Conservation (phyloP, 2,888 invertebrate genomes). For the Epicampocera succincta region DNA sequence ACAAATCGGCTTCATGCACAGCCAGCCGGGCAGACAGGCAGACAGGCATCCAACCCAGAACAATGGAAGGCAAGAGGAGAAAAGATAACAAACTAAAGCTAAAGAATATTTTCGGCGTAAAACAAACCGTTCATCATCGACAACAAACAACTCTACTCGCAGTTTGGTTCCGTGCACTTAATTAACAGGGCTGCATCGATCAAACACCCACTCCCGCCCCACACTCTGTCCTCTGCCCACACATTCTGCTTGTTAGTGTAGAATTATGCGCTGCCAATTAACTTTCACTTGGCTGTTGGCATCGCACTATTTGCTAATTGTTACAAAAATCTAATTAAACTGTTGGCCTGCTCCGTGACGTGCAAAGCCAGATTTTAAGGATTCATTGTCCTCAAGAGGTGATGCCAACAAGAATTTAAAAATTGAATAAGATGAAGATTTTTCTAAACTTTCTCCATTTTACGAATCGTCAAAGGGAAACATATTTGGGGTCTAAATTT, state of each 20-base stretch:
- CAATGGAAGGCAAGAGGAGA: constrained; percentile 20
- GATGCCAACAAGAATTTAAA: neutral
- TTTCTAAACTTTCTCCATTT: too few species aligned
- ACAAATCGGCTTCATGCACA: constrained; percentile 38
- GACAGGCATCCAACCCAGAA: constrained; percentile 18
- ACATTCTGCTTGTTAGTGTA: neutral
- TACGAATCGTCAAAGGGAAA: too few species aligned
- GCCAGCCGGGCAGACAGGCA: neutral
- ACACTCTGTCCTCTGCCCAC: neutral
- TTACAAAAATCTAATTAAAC: constrained; percentile 66
- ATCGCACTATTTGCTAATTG: constrained; percentile 52
- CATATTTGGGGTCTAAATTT: too few species aligned
- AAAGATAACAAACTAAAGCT: constrained; percentile 24
- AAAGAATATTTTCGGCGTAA: constrained; percentile 9
- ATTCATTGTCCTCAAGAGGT: constrained; percentile 18
- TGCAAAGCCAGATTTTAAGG: neutral
- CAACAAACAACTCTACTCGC: constrained; percentile 23
- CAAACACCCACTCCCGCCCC: neutral
- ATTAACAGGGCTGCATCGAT: constrained; percentile 49
- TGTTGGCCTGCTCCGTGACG: neutral
- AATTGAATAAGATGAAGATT: neutral
- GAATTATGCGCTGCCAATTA: constrained; percentile 49
- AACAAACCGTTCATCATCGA: constrained; percentile 34
- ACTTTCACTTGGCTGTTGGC: constrained; percentile 57
- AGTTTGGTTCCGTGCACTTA: constrained; percentile 50